Percentiles rank a stretch among this genome's conserved stretches.
phyloP scores from a whole-genome alignment of 1,140 invertebrate species.

The Drosophila miranda region DNA sequence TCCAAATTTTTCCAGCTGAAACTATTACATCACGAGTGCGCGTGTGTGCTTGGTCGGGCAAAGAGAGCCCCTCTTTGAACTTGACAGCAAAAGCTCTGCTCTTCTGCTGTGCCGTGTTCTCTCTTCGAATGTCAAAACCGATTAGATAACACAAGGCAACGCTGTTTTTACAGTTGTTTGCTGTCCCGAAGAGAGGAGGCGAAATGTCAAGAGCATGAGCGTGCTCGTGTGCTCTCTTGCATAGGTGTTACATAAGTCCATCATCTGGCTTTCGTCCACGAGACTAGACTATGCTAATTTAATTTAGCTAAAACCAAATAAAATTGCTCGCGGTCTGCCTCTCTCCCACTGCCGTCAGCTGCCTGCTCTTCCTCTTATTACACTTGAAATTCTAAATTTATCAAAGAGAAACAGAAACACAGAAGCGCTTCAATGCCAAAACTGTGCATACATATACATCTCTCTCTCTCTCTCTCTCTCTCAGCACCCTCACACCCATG shows the following conservation, averaged over 20 bases:
- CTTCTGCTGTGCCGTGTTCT: conserved; percentile 12
- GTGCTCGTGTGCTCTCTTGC: conserved; percentile 18
- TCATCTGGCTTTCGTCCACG: conserved; percentile 34
- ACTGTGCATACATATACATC: conserved; percentile 1
- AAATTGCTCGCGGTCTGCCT: neutral
- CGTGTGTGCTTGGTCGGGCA: conserved; percentile 52
- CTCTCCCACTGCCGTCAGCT: neutral
- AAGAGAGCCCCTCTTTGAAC: neutral
- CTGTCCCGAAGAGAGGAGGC: conserved; percentile 10
- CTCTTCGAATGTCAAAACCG: conserved; percentile 20
- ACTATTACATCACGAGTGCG: conserved; percentile 65
- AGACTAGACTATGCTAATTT: conserved; percentile 58
- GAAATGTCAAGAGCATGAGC: neutral
- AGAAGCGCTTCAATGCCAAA: conserved; percentile 54
- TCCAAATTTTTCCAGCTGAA: conserved; percentile 28
- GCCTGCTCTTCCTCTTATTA: conserved; percentile 17
- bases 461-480: neutral
- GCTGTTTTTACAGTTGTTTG: conserved; percentile 3
- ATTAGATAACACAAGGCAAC: conserved; percentile 38
- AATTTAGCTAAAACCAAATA: conserved; percentile 43
- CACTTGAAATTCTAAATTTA: conserved; percentile 72
- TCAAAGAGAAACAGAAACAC: conserved; percentile 16
- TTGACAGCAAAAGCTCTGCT: conserved; percentile 18
- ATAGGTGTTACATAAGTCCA: conserved; percentile 62
- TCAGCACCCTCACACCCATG: conserved; percentile 8